Percentiles rank a stretch among this genome's conserved stretches.
Conservation (phyloP, 2,113 vertebrate genomes). For the Mesitornis unicolor region DNA sequence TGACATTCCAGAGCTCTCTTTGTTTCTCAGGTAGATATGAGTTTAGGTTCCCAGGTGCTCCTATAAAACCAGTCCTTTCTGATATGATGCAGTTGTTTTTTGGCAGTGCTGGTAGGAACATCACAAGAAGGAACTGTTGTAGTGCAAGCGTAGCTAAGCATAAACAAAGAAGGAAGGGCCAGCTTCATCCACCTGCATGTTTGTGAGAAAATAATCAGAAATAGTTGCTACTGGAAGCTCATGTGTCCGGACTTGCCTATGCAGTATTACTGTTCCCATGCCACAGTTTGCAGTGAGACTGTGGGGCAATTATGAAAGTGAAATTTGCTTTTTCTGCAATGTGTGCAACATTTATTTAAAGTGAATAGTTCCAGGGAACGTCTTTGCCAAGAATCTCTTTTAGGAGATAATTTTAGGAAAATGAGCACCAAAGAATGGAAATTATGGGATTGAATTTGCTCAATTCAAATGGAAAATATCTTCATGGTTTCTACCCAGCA, state of each 20-base stretch:
- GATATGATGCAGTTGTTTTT: fast-evolving
- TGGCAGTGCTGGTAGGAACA: neutral
- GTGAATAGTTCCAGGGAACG: constrained; percentile 46
- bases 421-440: constrained; percentile 60
- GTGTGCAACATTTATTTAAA: constrained; percentile 49
- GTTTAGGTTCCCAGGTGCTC: neutral
- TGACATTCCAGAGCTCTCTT: neutral
- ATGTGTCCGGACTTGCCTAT: neutral
- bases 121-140: neutral
- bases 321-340: constrained; percentile 53
- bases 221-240: neutral
- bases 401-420: constrained; percentile 64
- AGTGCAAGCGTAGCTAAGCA: neutral
- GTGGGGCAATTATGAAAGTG: constrained; percentile 6
- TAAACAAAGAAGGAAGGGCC: neutral
- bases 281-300: neutral
- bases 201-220: constrained; percentile 1
- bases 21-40: neutral
- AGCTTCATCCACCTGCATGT: neutral
- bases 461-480: constrained; percentile 61
- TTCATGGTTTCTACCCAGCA: constrained; percentile 62
- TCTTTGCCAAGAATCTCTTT: constrained; percentile 56
- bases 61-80: neutral
- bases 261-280: neutral
- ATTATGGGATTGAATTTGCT: constrained; percentile 49